Percentiles rank a stretch among this genome's conserved stretches.
These are phyloP conservation scores for Sebastiscus tertius DNA, from an alignment of 2,797 vertebrate species.

Conservation along the genomic window DNA sequence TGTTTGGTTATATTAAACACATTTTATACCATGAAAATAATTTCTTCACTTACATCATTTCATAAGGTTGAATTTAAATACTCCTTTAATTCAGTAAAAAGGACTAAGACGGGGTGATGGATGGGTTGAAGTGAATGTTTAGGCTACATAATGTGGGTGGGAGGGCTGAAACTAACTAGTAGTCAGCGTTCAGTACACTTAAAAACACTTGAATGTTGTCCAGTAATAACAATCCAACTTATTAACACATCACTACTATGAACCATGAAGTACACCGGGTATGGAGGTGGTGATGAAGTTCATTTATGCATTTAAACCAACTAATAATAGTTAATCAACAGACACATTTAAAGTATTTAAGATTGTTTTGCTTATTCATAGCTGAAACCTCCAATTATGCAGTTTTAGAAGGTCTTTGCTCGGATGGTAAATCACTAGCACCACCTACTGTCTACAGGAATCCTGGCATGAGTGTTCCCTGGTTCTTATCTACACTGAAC, in stretches of 20 bases:
- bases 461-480: background rate
- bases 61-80: background rate
- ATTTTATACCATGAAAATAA: background rate
- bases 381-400: background rate
- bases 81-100: background rate
- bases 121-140: background rate
- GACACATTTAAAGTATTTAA: background rate
- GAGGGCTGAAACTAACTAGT: background rate
- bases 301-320: background rate
- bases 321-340: background rate
- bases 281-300: background rate
- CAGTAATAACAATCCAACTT: background rate
- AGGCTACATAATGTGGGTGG: background rate
- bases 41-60: background rate
- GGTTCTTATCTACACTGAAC: background rate
- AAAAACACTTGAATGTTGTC: constrained; percentile 1
- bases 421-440: constrained; percentile 42
- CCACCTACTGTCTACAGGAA: constrained; percentile 56
- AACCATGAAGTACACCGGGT: background rate
- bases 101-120: background rate
- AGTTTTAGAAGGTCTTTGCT: background rate
- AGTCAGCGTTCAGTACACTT: background rate
- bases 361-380: constrained; percentile 10
- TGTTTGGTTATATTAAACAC: background rate
- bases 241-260: background rate